phyloP scores from a whole-genome alignment of 1,140 invertebrate species.

The Galleria mellonella region DNA sequence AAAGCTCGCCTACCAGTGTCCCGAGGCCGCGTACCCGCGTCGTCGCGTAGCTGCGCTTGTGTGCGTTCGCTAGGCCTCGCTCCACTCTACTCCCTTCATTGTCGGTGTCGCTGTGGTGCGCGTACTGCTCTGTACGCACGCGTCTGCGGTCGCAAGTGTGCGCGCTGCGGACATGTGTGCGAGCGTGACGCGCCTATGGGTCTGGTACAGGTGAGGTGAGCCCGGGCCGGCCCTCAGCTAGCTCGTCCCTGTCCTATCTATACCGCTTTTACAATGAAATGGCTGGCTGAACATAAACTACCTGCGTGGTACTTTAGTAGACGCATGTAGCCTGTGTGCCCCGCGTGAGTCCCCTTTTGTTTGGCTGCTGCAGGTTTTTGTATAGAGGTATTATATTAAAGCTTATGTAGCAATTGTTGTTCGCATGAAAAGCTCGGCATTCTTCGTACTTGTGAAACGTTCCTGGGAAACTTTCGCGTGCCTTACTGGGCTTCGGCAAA shows the following conservation, averaged over 20 bases:
- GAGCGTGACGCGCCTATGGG: slow-evolving; percentile 45
- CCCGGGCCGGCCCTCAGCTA: slow-evolving; percentile 56
- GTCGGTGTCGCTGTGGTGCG: slow-evolving; percentile 12
- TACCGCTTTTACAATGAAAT: slow-evolving; percentile 60
- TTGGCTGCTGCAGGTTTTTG: slow-evolving; percentile 19
- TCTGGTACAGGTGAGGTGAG: slow-evolving; percentile 54
- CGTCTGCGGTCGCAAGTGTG: slow-evolving; percentile 1
- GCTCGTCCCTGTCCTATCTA: slow-evolving; percentile 51
- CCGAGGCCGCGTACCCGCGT: slow-evolving; percentile 19
- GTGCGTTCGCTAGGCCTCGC: slow-evolving; percentile 28
- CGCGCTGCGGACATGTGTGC: slow-evolving; percentile 31
- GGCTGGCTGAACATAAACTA: slow-evolving; percentile 55
- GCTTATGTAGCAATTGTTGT: too few relatives aligned
- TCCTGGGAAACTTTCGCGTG: slow-evolving; percentile 16
- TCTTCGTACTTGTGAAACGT: slow-evolving; percentile 11
- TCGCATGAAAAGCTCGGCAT: slow-evolving; percentile 8
- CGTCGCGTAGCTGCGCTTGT: slow-evolving; percentile 25
- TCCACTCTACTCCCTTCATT: slow-evolving; percentile 30
- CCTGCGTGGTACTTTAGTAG: slow-evolving; percentile 47
- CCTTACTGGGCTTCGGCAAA: slow-evolving; percentile 13
- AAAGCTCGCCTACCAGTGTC: slow-evolving; percentile 59
- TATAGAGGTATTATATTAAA: slow-evolving; percentile 8
- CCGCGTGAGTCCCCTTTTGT: slow-evolving; percentile 13
- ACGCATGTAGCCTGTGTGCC: slow-evolving; percentile 25
- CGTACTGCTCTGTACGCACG: slow-evolving; percentile 3